These are phyloP conservation scores for Pocillopora meandrina DNA, from an alignment of 92 coral and sea anemone genomes.

Conservation along the genomic window DNA sequence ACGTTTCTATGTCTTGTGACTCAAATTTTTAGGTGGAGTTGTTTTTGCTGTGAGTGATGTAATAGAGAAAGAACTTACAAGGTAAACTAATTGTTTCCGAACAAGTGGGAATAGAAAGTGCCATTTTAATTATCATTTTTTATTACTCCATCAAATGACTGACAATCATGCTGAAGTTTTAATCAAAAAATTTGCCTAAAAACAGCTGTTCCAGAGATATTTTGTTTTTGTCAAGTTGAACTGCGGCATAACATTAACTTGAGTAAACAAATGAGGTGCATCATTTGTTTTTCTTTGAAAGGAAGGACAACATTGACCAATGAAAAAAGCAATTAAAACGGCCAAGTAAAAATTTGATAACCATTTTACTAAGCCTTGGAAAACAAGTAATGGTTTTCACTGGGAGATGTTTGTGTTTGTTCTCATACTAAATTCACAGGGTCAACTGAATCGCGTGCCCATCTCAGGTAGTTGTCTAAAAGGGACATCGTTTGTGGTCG, in stretches of 20 bases:
- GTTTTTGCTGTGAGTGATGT: too few relatives aligned
- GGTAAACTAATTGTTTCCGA: too few relatives aligned
- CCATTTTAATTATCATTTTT: too few relatives aligned
- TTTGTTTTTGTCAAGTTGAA: conserved; percentile 1
- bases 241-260: conserved; percentile 16
- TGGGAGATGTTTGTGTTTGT: not conserved
- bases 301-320: conserved; percentile 5
- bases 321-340: conserved; percentile 17
- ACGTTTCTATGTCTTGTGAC: too few relatives aligned
- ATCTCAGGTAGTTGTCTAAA: not conserved
- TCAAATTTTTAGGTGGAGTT: too few relatives aligned
- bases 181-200: not conserved
- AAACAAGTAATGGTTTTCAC: not conserved
- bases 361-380: conserved; percentile 4
- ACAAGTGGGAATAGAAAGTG: too few relatives aligned
- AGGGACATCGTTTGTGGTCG: not conserved
- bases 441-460: not conserved
- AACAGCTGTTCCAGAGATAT: conserved; percentile 9
- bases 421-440: not conserved
- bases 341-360: conserved; percentile 8
- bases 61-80: too few relatives aligned
- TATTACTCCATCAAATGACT: too few relatives aligned
- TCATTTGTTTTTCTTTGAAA: conserved; percentile 6
- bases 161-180: not conserved
- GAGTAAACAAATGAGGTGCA: not conserved